Conservation (phyloP, 2,888 invertebrate species). For the Pemphredon lugubris region DNA sequence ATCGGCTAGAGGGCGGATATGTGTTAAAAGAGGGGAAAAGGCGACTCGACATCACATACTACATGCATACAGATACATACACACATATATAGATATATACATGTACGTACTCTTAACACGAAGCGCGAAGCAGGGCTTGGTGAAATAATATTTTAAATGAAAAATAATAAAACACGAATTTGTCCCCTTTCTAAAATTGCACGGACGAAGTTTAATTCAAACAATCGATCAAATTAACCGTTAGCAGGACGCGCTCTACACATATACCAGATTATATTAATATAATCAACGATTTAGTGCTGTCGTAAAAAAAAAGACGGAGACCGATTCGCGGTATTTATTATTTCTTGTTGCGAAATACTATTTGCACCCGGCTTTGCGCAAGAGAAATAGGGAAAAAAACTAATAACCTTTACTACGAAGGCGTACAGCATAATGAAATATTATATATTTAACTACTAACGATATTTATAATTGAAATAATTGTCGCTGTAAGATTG, state of each 20-base stretch:
- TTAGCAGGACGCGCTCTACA: too few relatives aligned
- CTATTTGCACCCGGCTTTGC: conserved; percentile 44
- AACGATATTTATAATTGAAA: conserved; percentile 56
- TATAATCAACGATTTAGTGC: too few relatives aligned
- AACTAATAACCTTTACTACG: conserved; percentile 63
- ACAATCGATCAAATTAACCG: too few relatives aligned
- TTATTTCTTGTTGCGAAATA: conserved; percentile 42
- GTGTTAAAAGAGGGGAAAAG: conserved; percentile 29
- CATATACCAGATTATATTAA: too few relatives aligned
- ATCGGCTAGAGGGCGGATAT: too few relatives aligned
- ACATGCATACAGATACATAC: conserved; percentile 45
- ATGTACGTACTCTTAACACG: conserved; percentile 37
- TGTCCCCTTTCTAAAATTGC: not conserved
- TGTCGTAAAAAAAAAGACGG: too few relatives aligned
- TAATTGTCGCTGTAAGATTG: conserved; percentile 45
- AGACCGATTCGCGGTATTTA: conserved; percentile 28
- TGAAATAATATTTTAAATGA: conserved; percentile 31
- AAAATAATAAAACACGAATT: not conserved
- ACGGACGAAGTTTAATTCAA: not conserved
- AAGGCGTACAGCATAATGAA: conserved; percentile 57
- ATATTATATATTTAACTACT: conserved; percentile 63
- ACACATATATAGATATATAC: conserved; percentile 43
- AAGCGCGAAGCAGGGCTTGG: conserved; percentile 26
- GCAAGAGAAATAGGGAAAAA: conserved; percentile 37
- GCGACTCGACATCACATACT: conserved; percentile 42